Evolutionary conservation across 2,888 invertebrate genomes (phyloP).

Genomic region (Rhingia rostrata): DNA sequence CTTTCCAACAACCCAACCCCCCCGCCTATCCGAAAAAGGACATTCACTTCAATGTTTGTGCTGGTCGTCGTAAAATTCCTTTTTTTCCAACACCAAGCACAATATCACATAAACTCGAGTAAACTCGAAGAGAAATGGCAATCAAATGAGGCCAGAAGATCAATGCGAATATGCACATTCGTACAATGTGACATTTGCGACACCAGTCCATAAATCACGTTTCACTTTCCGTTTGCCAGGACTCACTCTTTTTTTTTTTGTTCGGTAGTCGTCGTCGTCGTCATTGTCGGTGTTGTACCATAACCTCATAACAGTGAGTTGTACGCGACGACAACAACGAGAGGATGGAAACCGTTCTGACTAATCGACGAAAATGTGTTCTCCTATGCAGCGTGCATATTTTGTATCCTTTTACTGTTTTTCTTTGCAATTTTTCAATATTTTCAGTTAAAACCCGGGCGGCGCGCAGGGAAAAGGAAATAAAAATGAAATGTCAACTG

Average conservation of each 20-base stretch:
- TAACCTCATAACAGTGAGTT: background rate
- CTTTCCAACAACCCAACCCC: too few relatives aligned
- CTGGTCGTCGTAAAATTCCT: background rate
- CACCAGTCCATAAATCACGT: slow-evolving; percentile 66
- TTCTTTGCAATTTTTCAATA: background rate
- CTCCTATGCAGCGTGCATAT: slow-evolving; percentile 36
- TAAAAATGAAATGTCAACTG: slow-evolving; percentile 44
- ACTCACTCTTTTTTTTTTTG: too few relatives aligned
- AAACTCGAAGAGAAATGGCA: slow-evolving; percentile 43
- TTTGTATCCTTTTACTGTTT: slow-evolving; percentile 9
- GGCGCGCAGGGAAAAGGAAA: slow-evolving; percentile 6
- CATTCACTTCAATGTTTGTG: background rate
- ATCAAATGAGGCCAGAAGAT: slow-evolving; percentile 62
- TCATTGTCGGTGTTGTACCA: slow-evolving; percentile 18
- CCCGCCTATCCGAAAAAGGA: background rate
- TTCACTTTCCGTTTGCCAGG: slow-evolving; percentile 51
- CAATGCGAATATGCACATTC: slow-evolving; percentile 57
- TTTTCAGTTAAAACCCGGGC: background rate
- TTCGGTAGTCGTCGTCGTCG: too few relatives aligned
- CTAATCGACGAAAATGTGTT: slow-evolving; percentile 51
- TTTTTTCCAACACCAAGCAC: slow-evolving; percentile 22
- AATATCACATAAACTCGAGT: slow-evolving; percentile 29
- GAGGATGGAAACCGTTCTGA: slow-evolving; percentile 29
- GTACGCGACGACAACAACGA: background rate
- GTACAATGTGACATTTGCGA: slow-evolving; percentile 52